Conservation (phyloP, 2,797 vertebrate species). For the Poeciliopsis gracilis region DNA sequence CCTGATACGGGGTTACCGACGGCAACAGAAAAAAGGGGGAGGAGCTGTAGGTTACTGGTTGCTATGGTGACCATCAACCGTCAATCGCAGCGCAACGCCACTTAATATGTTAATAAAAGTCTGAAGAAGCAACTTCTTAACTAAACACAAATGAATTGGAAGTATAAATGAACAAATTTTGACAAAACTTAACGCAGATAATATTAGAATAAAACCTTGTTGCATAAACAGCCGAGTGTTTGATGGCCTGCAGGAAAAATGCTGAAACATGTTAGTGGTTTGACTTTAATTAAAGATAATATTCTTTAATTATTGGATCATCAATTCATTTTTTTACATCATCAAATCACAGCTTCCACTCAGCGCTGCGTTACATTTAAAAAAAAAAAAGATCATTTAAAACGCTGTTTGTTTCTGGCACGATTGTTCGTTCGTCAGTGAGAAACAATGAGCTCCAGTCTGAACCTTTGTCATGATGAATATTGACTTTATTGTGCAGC, state of each 20-base stretch:
- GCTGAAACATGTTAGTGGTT: not conserved
- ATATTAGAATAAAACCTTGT: too few relatives aligned
- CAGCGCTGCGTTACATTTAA: not conserved
- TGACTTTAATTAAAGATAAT: not conserved
- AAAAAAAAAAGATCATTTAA: not conserved
- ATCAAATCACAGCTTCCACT: not conserved
- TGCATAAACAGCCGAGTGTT: not conserved
- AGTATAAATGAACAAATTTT: too few relatives aligned
- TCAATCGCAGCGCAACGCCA: too few relatives aligned
- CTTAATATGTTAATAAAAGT: too few relatives aligned
- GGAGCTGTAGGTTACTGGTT: too few relatives aligned
- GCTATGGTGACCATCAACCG: too few relatives aligned
- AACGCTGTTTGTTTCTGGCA: constrained; percentile 6
- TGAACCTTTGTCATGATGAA: constrained; percentile 22
- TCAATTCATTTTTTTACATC: not conserved
- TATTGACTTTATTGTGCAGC: constrained; percentile 7
- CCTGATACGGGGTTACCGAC: too few relatives aligned
- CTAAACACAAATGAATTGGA: too few relatives aligned
- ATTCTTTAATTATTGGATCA: not conserved
- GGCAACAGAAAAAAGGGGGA: too few relatives aligned
- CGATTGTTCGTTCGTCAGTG: constrained; percentile 12
- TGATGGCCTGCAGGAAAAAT: not conserved
- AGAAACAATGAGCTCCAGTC: constrained; percentile 9
- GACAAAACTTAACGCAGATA: too few relatives aligned
- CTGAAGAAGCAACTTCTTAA: too few relatives aligned